phyloP scores from a whole-genome alignment of 2,888 invertebrate species.

The Cordilura impudica region DNA sequence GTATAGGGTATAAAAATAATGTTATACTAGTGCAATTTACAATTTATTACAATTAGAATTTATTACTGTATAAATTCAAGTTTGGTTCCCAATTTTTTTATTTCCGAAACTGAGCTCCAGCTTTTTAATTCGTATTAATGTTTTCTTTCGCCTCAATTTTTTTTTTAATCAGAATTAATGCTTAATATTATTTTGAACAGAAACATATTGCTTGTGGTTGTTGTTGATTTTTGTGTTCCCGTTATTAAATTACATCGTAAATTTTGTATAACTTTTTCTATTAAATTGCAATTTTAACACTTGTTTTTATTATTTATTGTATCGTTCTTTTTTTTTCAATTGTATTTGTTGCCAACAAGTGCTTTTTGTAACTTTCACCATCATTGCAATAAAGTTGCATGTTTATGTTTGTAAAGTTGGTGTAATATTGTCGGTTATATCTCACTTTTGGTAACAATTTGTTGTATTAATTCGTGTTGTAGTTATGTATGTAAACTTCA shows the following conservation, averaged over 20 bases:
- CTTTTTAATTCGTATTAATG: too few species aligned
- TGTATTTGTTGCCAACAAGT: conserved; percentile 53
- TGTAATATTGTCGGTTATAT: conserved; percentile 29
- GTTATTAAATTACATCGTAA: neutral
- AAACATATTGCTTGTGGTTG: too few species aligned
- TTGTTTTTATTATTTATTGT: conserved; percentile 32
- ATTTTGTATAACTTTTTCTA: conserved; percentile 5
- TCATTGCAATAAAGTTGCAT: conserved; percentile 27
- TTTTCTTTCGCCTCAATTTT: too few species aligned
- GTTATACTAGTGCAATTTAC: too few species aligned
- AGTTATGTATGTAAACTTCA: conserved; percentile 25
- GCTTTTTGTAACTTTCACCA: conserved; percentile 11
- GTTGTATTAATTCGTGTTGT: conserved; percentile 9
- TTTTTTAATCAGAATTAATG: too few species aligned
- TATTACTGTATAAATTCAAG: too few species aligned
- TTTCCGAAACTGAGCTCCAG: too few species aligned
- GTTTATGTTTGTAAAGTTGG: conserved; percentile 17
- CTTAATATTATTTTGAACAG: too few species aligned
- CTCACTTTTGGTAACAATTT: conserved; percentile 21
- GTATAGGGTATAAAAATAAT: too few species aligned
- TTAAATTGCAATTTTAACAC: neutral
- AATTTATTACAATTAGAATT: too few species aligned
- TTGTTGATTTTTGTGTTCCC: neutral
- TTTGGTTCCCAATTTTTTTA: too few species aligned
- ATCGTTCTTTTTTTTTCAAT: too few species aligned